Conservation (phyloP, 2,113 vertebrate species). For the Nerophis ophidion region DNA sequence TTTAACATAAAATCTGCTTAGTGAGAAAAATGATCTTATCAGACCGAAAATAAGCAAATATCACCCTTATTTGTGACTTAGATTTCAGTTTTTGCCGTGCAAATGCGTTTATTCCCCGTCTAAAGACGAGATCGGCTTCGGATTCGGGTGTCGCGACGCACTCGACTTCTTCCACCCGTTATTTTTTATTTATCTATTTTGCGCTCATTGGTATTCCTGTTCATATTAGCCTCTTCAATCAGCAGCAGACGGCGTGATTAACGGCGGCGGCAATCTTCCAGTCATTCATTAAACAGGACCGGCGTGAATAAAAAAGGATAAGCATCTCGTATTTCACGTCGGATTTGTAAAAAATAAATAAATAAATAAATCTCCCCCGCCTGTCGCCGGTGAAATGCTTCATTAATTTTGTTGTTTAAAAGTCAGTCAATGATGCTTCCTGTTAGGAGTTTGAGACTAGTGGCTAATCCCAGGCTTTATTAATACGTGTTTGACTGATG, state of each 20-base stretch:
- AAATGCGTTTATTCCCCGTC: conserved; percentile 22
- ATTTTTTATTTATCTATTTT: conserved; percentile 20
- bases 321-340: conserved; percentile 65
- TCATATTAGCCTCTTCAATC: conserved; percentile 68
- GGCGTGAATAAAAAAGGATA: conserved; percentile 67
- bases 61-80: too few species aligned
- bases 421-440: conserved; percentile 39
- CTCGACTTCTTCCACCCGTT: conserved; percentile 43
- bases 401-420: conserved; percentile 62
- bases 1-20: too few species aligned
- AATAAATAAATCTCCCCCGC: conserved; percentile 49
- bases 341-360: conserved; percentile 70
- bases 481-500: conserved; percentile 38
- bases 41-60: too few species aligned
- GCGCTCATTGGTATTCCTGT: conserved; percentile 67
- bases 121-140: conserved; percentile 39
- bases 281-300: conserved; percentile 65
- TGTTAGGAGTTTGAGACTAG: conserved; percentile 27
- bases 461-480: conserved; percentile 36
- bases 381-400: conserved; percentile 51
- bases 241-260: conserved; percentile 62
- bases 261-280: conserved; percentile 64
- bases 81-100: too few species aligned
- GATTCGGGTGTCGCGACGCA: conserved; percentile 31
- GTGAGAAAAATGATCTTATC: too few species aligned